Conservation (phyloP, 2,888 invertebrate genomes). For the Spodoptera exigua region DNA sequence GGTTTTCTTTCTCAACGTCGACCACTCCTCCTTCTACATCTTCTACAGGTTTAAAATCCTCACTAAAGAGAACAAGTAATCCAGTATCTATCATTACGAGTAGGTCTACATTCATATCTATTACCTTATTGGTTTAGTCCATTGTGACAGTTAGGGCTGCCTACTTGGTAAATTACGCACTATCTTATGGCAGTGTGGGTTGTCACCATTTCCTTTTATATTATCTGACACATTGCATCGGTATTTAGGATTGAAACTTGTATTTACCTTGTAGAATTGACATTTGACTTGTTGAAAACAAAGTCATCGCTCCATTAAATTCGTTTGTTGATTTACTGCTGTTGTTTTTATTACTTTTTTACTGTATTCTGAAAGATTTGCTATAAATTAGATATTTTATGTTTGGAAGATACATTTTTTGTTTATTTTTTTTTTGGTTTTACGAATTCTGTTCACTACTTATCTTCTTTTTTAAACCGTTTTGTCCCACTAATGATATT, state of each 20-base stretch:
- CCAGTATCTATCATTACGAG: conserved; percentile 1
- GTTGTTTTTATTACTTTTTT: conserved; percentile 22
- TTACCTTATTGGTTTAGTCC: conserved; percentile 20
- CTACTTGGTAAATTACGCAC: conserved; percentile 19
- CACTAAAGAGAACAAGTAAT: neutral
- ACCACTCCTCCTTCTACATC: no score
- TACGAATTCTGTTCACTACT: no score
- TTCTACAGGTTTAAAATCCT: neutral
- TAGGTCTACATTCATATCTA: conserved; percentile 18
- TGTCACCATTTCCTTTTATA: conserved; percentile 29
- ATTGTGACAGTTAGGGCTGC: conserved; percentile 31
- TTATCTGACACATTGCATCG: conserved; percentile 33
- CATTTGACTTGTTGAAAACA: conserved; percentile 14
- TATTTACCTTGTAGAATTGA: conserved; percentile 23
- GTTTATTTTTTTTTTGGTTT: no score
- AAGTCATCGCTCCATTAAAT: conserved; percentile 16
- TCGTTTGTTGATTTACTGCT: conserved; percentile 23
- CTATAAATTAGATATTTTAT: no score
- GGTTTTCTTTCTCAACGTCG: no score
- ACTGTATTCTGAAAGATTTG: conserved; percentile 10
- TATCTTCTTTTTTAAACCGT: no score
- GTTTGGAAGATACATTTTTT: no score
- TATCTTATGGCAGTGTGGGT: conserved; percentile 34
- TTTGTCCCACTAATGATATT: no score
- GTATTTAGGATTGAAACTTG: conserved; percentile 29